Evolutionary conservation across 2,797 vertebrate genomes (phyloP).

Genomic region (Pagetopsis macropterus): DNA sequence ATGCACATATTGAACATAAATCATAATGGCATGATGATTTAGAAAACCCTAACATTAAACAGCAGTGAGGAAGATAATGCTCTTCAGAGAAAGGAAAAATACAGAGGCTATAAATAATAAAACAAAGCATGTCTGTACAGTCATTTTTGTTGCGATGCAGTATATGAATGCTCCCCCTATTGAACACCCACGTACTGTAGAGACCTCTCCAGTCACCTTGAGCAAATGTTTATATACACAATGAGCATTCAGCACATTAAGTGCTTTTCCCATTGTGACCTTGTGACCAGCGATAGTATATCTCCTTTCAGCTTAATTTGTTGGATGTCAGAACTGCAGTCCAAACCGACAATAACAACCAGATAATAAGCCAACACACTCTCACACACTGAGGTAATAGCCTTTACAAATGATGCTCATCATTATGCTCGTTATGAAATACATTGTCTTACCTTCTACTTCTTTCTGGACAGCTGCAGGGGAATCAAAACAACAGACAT

Average conservation of each 20-base stretch:
- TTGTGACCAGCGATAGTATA: constrained; percentile 59
- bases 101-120: constrained; percentile 54
- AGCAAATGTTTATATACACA: constrained; percentile 65
- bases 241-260: constrained; percentile 62
- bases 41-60: constrained; percentile 33
- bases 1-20: constrained; percentile 43
- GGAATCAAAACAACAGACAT: constrained; percentile 57
- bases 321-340: constrained; percentile 86
- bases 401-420: constrained; percentile 58
- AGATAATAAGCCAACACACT: constrained; percentile 66
- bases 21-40: constrained; percentile 29
- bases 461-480: constrained; percentile 82
- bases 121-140: constrained; percentile 50
- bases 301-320: constrained; percentile 74
- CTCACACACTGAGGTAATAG: constrained; percentile 58
- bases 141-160: constrained; percentile 40
- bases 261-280: constrained; percentile 61
- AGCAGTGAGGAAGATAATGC: constrained; percentile 38
- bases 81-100: constrained; percentile 43
- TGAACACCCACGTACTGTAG: constrained; percentile 59
- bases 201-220: constrained; percentile 72
- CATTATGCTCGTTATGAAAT: constrained; percentile 60
- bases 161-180: constrained; percentile 45
- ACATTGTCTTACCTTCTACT: constrained; percentile 85
- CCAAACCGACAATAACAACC: constrained; percentile 83